Evolutionary conservation across 2,888 invertebrate species (phyloP), one percentile per base, ranked within the genome.

Genomic region (Pyrrhia umbra): DNA sequence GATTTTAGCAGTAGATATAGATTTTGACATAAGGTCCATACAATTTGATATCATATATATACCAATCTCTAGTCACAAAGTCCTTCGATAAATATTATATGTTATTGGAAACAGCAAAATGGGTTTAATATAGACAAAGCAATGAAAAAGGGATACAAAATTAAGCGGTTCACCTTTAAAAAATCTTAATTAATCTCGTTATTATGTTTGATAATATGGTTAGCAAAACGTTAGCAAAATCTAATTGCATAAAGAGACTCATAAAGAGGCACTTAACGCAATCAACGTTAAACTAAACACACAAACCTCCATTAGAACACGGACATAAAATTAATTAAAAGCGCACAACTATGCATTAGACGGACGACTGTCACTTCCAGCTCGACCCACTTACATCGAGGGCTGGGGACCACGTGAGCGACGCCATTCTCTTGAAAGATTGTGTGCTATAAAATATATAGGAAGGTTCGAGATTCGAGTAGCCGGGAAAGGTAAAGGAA

Each of bases 331-430:
- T 84, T 85, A 87, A 89, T 89, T 88, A 87, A 86, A 86, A 85
- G 61, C 78, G 71, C 77, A 79, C 82, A 82, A 84, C 82, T 85
- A 82, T 80, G 77, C 66, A 76, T 76, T 68, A 79, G 70, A 72
- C 73, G 69, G 71, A 64, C 78, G 83, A 80, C 86, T 89, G 90
- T 90, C 90, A 89, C 82, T 87, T 85, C 59, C 90, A 90, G 86
- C 79, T 75, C 85, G 81, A 78, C 79, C 88, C 87, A 85, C 88
- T 89, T 83, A 76, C 73, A 75, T 82, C 75, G 80, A 86, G 86
- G 77, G 81, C 62, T 72, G 79, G 76, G 80, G 74, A 78, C 79
- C 74, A 71, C 68, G 68, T 72, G 71, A 79, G 62, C 63, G 58
- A 40, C 59, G 79, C 76, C 58, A 73, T 77, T 80, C 77, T 70